A percentile compares a stretch with the other conserved stretches of the same genome.
These are phyloP conservation scores for Microcebus jonahi DNA, from an alignment of 2,113 vertebrate species.

Conservation along the genomic window DNA sequence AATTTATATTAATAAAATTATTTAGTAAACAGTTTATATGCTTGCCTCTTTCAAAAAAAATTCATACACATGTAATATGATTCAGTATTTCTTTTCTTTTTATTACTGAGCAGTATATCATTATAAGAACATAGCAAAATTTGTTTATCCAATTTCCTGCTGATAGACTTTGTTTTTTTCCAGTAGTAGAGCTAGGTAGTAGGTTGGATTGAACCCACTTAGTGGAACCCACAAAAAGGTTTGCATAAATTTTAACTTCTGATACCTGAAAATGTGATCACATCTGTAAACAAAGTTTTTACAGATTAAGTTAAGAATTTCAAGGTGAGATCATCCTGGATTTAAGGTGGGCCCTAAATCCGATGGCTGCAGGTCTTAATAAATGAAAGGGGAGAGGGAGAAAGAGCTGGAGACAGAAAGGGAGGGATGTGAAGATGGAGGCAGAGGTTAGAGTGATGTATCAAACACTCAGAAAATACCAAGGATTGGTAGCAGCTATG, in stretches of 20 bases:
- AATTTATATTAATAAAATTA: constrained; percentile 53
- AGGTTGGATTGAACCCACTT: not conserved
- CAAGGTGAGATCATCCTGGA: not conserved
- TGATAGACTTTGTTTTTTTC: not conserved
- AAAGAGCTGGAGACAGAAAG: not conserved
- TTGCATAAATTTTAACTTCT: not conserved
- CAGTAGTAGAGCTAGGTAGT: not conserved
- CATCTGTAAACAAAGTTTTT: not conserved
- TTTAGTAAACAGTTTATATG: not conserved
- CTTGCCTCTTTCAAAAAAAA: not conserved
- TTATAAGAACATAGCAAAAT: not conserved
- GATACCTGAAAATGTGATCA: not conserved
- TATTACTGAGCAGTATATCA: not conserved
- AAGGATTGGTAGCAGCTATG: not conserved
- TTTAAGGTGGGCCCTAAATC: not conserved
- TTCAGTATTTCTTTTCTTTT: not conserved
- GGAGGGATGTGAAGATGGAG: not conserved
- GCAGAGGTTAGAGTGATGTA: not conserved
- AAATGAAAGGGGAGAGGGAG: not conserved
- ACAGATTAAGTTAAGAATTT: not conserved
- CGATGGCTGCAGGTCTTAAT: not conserved
- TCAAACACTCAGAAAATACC: not conserved
- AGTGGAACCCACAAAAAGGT: not conserved
- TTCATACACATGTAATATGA: not conserved
- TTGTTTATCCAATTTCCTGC: not conserved